Conservation (phyloP, 2,888 invertebrate genomes). For the Glyphotaelius pellucidus region DNA sequence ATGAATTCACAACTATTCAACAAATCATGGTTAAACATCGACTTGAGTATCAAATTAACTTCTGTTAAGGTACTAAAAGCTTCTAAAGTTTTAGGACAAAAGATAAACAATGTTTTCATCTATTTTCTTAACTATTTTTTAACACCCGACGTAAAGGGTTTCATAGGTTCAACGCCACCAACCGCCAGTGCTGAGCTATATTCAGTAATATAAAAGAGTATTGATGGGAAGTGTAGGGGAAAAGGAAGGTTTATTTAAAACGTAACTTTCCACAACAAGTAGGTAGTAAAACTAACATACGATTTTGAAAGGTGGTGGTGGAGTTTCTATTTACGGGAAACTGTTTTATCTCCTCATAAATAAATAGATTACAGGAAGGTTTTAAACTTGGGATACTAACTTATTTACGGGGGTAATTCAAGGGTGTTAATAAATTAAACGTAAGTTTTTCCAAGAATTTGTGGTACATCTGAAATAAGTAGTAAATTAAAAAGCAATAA, state of each 20-base stretch:
- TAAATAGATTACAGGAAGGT: background rate
- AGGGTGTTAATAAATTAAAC: background rate
- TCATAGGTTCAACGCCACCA: too few relatives aligned
- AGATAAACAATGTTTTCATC: background rate
- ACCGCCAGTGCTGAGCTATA: background rate
- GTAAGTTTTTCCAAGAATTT: background rate
- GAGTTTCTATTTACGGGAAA: background rate
- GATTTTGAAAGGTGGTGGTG: background rate
- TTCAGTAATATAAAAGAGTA: background rate
- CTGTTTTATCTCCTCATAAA: background rate
- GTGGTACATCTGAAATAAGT: background rate
- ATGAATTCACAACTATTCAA: background rate
- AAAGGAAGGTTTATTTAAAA: background rate
- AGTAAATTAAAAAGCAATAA: background rate
- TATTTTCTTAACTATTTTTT: background rate
- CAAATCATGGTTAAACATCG: too few relatives aligned
- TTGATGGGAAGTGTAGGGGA: background rate
- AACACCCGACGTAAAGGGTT: background rate
- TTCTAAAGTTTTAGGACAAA: background rate
- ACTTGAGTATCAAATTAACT: background rate
- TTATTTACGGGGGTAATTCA: background rate
- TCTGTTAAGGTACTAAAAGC: background rate
- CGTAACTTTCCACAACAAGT: background rate
- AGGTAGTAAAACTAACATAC: background rate
- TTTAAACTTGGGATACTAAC: background rate